phyloP scores from a whole-genome alignment of 2,797 vertebrate genomes.

The Acrocephalus scirpaceus region DNA sequence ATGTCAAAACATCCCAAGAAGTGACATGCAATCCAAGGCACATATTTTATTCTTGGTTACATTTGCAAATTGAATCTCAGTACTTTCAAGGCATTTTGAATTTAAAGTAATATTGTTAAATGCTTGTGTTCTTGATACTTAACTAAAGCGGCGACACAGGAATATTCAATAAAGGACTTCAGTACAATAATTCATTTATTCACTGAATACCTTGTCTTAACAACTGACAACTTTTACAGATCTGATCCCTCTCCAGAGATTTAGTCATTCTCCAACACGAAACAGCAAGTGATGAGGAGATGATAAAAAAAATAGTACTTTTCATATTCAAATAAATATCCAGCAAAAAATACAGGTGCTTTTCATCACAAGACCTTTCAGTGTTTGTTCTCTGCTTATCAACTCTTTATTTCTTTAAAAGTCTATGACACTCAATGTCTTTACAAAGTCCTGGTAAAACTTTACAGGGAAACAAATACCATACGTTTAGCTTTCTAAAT shows the following conservation, averaged over 20 bases:
- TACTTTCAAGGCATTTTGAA: constrained; percentile 39
- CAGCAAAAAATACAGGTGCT: background rate
- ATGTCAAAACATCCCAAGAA: constrained; percentile 52
- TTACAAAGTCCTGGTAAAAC: background rate
- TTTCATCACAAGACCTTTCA: background rate
- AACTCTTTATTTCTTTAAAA: background rate
- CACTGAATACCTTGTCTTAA: background rate
- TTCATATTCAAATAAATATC: background rate
- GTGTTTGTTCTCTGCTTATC: background rate
- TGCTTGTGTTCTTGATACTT: background rate
- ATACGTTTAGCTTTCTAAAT: background rate
- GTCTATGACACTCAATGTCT: background rate
- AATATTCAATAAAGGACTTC: constrained; percentile 6
- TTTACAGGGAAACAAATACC: background rate
- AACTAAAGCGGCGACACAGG: background rate
- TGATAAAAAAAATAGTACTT: background rate
- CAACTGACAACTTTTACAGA: background rate
- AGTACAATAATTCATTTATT: constrained; percentile 18
- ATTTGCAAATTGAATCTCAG: constrained; percentile 48
- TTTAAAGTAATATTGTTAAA: constrained; percentile 49
- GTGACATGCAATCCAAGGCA: constrained; percentile 12
- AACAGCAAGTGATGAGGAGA: background rate
- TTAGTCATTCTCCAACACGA: background rate
- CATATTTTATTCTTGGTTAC: constrained; percentile 35
- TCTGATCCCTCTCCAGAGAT: background rate